These are phyloP conservation scores for Centropristis striata DNA, from an alignment of 2,113 vertebrate species.

Conservation along the genomic window DNA sequence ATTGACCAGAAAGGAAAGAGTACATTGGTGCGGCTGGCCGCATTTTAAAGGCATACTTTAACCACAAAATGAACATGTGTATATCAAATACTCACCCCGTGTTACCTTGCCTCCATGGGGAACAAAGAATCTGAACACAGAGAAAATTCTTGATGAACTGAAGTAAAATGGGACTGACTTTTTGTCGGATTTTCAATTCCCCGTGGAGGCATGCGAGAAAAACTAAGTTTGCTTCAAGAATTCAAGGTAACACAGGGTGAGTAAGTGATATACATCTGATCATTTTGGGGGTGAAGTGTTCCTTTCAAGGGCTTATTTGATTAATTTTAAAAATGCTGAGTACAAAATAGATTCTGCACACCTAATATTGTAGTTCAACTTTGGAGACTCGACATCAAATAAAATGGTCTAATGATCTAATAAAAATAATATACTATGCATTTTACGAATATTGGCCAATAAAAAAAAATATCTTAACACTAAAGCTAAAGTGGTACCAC, in stretches of 20 bases:
- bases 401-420: constrained; percentile 13
- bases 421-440: neutral
- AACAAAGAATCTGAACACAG: too few relatives aligned
- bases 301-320: neutral
- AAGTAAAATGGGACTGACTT: too few relatives aligned
- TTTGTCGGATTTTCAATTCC: too few relatives aligned
- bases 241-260: too few relatives aligned
- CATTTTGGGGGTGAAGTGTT: too few relatives aligned
- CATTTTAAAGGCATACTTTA: neutral
- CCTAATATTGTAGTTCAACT: constrained; percentile 6
- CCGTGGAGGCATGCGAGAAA: too few relatives aligned
- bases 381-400: constrained; percentile 4
- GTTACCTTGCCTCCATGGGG: too few relatives aligned
- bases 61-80: too few relatives aligned
- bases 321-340: neutral
- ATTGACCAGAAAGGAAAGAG: constrained; percentile 13
- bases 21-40: neutral
- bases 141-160: too few relatives aligned
- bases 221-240: too few relatives aligned
- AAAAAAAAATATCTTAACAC: neutral
- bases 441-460: neutral
- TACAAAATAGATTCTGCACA: constrained; percentile 1
- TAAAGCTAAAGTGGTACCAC: neutral
- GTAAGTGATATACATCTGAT: too few relatives aligned
- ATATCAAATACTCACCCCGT: too few relatives aligned